Evolutionary conservation across 2,888 invertebrate genomes (phyloP), one percentile per base, ranked within the genome.

Genomic region (Orthonevra nobilis): DNA sequence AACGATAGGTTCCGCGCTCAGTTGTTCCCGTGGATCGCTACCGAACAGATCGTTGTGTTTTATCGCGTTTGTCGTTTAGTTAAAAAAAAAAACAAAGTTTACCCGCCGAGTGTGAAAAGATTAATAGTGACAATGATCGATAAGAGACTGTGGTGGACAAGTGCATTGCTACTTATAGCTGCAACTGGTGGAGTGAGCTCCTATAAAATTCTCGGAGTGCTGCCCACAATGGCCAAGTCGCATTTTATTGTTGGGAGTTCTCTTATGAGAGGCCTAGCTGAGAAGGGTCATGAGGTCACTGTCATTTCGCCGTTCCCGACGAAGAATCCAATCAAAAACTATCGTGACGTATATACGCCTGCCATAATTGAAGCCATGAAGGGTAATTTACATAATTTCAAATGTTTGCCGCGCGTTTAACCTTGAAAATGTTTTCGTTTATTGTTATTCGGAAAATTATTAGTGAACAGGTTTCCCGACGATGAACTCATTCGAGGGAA

Each of bases 161-260:
- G 34, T 12, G 5, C 32, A n/a, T 19, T 60, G 23, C 19, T 74
- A 1, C 19, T 60, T 0, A 10, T 38, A 6, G 46, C 46, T 5
- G 14, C 40, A 1, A 32, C 54, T n/a, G n/a, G 46, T 32, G 20
- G 20, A 0, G 38, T 32, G n/a, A 32, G 48, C 10, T 34, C 32
- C 1, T 75, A 69, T 36, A 75, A 63, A 9, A 69, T 75, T 34
- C 69, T 75, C 5, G 75, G 69, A 9, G 40, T 75, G 2, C n/a
- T 69, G n/a, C 75, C 68, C 1, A 63, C 63, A 0, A 32, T 15
- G n/a, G 50, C 50, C 1, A 61, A 7, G 12, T 75, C 75, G 0
- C 75, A 75, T 15, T 63, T 63, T 72, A 86, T 87, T 63, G 84
- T 88, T 7, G 87, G 86, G 0, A 85, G 86, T 3, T 79, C 87